Base-by-base conservation (phyloP, 1,140 invertebrate species). In the Neodiprion lecontei region DNA sequence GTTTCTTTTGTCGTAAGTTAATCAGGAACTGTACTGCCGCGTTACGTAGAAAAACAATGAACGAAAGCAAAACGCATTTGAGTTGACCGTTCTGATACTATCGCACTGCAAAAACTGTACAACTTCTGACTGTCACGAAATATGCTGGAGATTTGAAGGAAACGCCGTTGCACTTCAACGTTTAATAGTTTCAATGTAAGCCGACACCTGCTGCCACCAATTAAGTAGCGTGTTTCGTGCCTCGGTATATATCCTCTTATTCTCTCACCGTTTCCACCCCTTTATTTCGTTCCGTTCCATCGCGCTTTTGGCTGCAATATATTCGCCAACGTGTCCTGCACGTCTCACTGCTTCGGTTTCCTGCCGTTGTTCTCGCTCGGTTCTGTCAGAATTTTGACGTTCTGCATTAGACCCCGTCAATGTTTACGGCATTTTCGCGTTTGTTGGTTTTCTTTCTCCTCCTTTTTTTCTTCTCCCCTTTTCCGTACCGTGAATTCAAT, bases 131-230 rank as follows among this genome's bases (percentile, higher is more conserved):
- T 40, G 28, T 5, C 28, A 40, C 28, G 28, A 40, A 40, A 5
- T 40, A 5, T 40, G 2, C 1, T 40, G 28, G 28, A 40, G 28
- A 40, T 40, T 40, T 40, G 28, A 40, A 40, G 5, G 28, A 40
- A 40, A 40, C 28, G 28, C 28, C 28, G 28, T 40, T 5, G 28
- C 28, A 40, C 28, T 40, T 40, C 2, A 40, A 40, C 28, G 28
- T 40, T 40, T 4, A 40, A 40, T 40, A 40, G 28, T 40, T 40
- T 40, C 28, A 40, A 40, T 40, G 28, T 40, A 40, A 40, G 28
- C 28, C 2, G 81, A 80, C 84, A 85, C 83, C 84, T 85, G 84
- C 82, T 82, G 82, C 81, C 81, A 82, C 84, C 84, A 83, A 85
- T 85, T 85, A 85, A 84, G 83, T 85, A 83, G 85, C 84, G 84